Evolutionary conservation across 1,140 invertebrate genomes (phyloP), one percentile per base, ranked within the genome.

Genomic region (Telenomus remus): DNA sequence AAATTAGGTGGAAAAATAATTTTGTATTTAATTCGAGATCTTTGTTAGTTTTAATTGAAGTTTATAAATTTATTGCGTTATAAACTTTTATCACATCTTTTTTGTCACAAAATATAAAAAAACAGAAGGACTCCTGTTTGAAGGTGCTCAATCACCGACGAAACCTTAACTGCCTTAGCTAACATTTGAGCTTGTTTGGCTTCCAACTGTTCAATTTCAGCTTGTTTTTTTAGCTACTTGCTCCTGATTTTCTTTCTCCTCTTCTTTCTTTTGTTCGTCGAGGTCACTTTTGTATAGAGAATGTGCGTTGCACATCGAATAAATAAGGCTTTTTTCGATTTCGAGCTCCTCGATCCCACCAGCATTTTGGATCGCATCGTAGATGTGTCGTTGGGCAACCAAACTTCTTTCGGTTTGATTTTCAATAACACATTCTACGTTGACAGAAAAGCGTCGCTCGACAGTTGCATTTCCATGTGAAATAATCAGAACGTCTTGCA

Each of bases 331-430:
- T 35, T 35, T 35, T 6, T 35, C 34, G 10, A 35, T 35, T 14
- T 46, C 43, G 3, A 53, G 10, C 15, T 15, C 13, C 44, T 55
- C 19, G 2, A 55, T 43, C 5, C n/a, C 16, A 27, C 39, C 53
- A 1, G 16, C 57, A 3, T 60, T 50, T 35, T 49, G 46, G 16
- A 65, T 33, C 3, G 43, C 61, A 48, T 78, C 75, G 48, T 72
- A 80, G 12, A 78, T 47, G 16, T 11, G 16, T 50, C 71, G 50
- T 48, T 70, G 63, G 1, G 70, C 76, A 4, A 79, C 61, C 15
- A 80, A 39, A 34, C 66, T 73, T 48, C 76, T 51, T 53, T 77
- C 73, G 12, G 48, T 34, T 35, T 73, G 53, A 63, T 79, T 80
- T 55, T 79, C 68, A 35, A 76, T 60, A 14, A 79, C 42, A 54